Conservation (phyloP, 2,113 vertebrate species). For the Toxotes jaculatrix region DNA sequence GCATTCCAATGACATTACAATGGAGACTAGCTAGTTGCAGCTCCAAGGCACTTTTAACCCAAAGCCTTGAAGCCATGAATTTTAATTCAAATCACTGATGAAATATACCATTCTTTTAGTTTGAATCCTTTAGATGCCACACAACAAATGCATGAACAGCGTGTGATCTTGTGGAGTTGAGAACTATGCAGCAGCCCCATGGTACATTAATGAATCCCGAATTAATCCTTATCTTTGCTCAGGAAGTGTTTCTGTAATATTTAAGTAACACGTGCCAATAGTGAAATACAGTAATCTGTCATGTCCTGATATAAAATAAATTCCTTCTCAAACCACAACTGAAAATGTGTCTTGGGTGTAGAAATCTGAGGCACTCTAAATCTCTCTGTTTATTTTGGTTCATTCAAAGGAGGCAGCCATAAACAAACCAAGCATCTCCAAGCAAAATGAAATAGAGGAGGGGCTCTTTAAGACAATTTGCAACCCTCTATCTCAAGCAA, state of each 20-base stretch:
- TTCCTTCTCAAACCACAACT: conserved; percentile 3
- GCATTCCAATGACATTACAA: conserved; percentile 54
- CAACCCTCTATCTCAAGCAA: conserved; percentile 64
- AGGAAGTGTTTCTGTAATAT: conserved; percentile 17
- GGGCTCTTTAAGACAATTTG: conserved; percentile 65
- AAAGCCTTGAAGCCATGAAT: conserved; percentile 47
- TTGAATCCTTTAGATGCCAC: conserved; percentile 13
- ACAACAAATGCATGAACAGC: conserved; percentile 19
- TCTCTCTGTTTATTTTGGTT: conserved; percentile 43
- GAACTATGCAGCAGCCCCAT: neutral
- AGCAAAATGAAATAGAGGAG: conserved; percentile 47
- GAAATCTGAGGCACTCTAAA: neutral
- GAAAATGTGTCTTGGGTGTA: neutral
- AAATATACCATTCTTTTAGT: conserved; percentile 44
- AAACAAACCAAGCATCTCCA: conserved; percentile 51
- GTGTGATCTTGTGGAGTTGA: neutral
- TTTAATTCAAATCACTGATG: conserved; percentile 49
- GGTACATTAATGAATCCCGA: conserved; percentile 6
- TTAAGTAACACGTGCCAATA: neutral
- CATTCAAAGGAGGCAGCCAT: conserved; percentile 31
- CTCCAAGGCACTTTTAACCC: conserved; percentile 26
- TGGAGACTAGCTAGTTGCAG: conserved; percentile 9
- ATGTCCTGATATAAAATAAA: conserved; percentile 1
- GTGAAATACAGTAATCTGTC: neutral
- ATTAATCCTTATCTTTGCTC: neutral